Conservation (phyloP, 2,888 invertebrate genomes). For the Noctuana brunneofusca region DNA sequence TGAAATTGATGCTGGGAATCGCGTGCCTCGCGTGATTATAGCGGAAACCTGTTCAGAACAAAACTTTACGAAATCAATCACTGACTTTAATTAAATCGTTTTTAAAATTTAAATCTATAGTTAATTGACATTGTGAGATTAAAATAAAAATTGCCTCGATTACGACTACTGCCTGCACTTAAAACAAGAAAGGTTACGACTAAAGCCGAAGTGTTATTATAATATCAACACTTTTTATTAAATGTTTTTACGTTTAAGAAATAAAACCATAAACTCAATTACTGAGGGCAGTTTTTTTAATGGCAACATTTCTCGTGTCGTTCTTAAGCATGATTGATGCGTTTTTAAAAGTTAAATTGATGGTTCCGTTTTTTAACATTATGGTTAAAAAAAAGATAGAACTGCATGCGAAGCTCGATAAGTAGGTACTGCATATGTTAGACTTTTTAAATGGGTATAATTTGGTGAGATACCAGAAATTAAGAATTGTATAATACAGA, state of each 20-base stretch:
- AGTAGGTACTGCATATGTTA: neutral
- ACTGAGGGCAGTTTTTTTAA: slow-evolving; percentile 33
- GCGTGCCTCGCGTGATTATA: slow-evolving; percentile 11
- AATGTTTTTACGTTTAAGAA: slow-evolving; percentile 29
- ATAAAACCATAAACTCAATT: slow-evolving; percentile 26
- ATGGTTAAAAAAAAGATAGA: neutral
- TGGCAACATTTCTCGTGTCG: slow-evolving; percentile 34
- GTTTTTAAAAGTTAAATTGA: slow-evolving; percentile 36
- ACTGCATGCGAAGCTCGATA: neutral
- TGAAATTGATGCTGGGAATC: neutral
- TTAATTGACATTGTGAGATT: neutral
- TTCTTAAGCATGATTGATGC: slow-evolving; percentile 43
- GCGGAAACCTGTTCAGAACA: slow-evolving; percentile 1
- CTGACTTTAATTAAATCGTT: slow-evolving; percentile 16
- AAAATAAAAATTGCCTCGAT: too few species aligned
- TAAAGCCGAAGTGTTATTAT: too few species aligned
- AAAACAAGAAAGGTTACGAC: neutral
- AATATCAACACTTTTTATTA: neutral
- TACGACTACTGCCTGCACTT: too few species aligned
- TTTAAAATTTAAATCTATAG: neutral
- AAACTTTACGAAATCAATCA: neutral
- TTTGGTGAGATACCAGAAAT: too few species aligned
- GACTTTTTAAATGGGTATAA: too few species aligned
- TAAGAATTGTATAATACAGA: too few species aligned
- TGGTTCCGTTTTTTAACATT: slow-evolving; percentile 3